A percentile compares a stretch with the other conserved stretches of the same genome.
Evolutionary conservation across 1,140 invertebrate species (phyloP).

Genomic region (Ceratina calcarata): DNA sequence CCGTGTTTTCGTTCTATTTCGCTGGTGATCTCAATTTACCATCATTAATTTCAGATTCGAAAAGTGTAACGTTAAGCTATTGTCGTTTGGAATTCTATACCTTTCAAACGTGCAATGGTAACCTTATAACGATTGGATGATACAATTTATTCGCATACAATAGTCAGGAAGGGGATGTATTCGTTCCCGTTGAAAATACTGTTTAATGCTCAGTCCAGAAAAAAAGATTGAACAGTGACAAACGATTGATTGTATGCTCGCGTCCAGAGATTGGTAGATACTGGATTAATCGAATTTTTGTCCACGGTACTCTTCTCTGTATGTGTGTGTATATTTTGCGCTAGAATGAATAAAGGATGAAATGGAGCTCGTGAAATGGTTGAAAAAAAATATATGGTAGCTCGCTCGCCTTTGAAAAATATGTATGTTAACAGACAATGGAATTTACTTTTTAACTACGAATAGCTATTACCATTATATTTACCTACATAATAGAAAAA

Average conservation of each 20-base stretch:
- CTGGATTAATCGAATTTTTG: conserved; percentile 10
- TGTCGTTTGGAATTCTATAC: too few relatives aligned
- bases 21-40: neutral
- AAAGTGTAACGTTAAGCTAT: too few relatives aligned
- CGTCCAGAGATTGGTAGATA: neutral
- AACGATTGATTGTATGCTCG: conserved; percentile 6
- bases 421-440: too few relatives aligned
- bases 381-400: too few relatives aligned
- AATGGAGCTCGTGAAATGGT: neutral
- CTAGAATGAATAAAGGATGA: neutral
- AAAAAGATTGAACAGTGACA: neutral
- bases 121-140: too few relatives aligned
- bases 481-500: too few relatives aligned
- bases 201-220: neutral
- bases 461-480: too few relatives aligned
- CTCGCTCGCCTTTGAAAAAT: too few relatives aligned
- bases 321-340: too few relatives aligned
- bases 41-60: neutral
- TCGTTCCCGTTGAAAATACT: neutral
- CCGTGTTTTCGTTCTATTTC: neutral
- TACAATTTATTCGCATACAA: neutral
- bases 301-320: neutral
- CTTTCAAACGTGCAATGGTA: too few relatives aligned
- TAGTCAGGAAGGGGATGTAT: neutral
- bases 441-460: too few relatives aligned